Conservation (phyloP, 2,797 vertebrate genomes). For the Pangasius krempfi region DNA sequence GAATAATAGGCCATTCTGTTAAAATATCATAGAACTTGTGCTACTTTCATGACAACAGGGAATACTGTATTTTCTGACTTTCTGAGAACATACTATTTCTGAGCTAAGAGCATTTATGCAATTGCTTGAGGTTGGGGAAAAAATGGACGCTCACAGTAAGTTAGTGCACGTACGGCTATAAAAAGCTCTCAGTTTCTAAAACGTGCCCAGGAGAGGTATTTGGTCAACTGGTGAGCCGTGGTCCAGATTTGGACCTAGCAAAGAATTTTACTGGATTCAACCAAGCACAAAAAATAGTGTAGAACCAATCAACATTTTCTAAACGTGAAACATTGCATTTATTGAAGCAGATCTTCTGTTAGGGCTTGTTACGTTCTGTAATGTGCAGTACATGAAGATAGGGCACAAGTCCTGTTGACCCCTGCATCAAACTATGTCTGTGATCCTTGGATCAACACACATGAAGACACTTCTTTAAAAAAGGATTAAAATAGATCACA, state of each 20-base stretch:
- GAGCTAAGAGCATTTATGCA: background rate
- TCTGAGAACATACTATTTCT: background rate
- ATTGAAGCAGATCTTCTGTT: background rate
- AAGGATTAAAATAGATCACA: background rate
- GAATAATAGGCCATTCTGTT: background rate
- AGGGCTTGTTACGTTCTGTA: background rate
- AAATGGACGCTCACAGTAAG: background rate
- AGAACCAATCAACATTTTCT: background rate
- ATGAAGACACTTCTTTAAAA: background rate
- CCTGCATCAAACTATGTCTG: too few species aligned
- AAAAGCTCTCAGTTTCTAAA: background rate
- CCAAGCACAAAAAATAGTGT: background rate
- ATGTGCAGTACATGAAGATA: background rate
- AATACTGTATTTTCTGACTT: background rate
- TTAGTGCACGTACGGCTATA: background rate
- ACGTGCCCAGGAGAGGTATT: conserved; percentile 3
- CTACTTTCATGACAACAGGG: background rate
- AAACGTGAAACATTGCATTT: background rate
- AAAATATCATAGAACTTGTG: background rate
- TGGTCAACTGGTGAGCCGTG: background rate
- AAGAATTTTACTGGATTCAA: background rate
- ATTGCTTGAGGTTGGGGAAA: background rate
- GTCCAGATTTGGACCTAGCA: background rate
- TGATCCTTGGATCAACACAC: background rate
- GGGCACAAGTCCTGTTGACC: too few species aligned